Conservation (phyloP, 2,888 invertebrate genomes). For the Dolichomitus sp. region DNA sequence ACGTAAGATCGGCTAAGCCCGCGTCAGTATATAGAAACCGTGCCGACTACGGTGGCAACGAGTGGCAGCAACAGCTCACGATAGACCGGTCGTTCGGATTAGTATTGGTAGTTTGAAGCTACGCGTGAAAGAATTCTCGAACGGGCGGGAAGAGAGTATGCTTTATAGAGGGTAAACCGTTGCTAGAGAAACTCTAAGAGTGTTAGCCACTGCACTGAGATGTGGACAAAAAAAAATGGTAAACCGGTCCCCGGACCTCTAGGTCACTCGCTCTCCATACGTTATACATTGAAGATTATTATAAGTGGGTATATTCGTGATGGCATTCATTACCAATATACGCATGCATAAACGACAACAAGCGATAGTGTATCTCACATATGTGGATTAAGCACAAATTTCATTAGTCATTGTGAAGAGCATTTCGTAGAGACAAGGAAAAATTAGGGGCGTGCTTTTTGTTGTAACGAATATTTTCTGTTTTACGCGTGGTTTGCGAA, state of each 20-base stretch:
- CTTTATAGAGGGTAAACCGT: slow-evolving; percentile 7
- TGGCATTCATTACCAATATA: background rate
- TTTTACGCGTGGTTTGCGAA: background rate
- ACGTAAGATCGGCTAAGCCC: slow-evolving; percentile 63
- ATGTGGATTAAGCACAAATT: background rate
- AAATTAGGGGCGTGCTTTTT: background rate
- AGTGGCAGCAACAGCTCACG: background rate
- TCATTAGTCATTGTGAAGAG: background rate
- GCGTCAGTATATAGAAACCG: slow-evolving; percentile 21
- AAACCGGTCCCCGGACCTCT: slow-evolving; percentile 39
- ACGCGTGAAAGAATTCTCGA: slow-evolving; percentile 27
- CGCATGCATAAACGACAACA: background rate
- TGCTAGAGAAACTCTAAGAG: slow-evolving; percentile 8
- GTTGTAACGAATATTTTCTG: background rate
- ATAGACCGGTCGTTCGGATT: slow-evolving; percentile 13
- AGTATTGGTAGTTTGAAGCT: slow-evolving; percentile 18
- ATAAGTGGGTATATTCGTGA: background rate
- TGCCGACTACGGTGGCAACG: background rate
- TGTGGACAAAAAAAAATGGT: slow-evolving; percentile 19
- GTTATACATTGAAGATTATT: slow-evolving; percentile 26
- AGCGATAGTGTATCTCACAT: background rate
- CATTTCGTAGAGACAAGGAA: background rate
- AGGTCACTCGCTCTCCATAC: slow-evolving; percentile 35
- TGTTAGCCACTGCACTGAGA: background rate
- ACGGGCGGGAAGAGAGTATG: slow-evolving; percentile 12